Evolutionary conservation across 2,888 invertebrate genomes (phyloP), one percentile per base, ranked within the genome.

Genomic region (Exocentrus adspersus): DNA sequence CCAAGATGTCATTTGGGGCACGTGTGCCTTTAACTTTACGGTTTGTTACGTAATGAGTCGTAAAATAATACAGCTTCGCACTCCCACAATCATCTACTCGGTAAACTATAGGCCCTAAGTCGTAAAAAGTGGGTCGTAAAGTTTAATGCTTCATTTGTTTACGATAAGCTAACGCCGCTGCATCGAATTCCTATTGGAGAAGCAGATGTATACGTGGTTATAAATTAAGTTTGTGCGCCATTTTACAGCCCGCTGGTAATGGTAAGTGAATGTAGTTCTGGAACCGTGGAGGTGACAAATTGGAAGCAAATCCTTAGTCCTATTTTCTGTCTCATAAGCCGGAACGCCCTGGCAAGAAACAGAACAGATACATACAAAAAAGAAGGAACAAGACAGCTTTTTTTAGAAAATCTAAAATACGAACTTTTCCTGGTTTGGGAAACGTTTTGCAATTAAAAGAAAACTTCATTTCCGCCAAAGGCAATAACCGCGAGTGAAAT

Each of bases 21-120:
- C 60, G 52, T 60, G 60, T 53, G 52, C 52, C 53, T 17, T 41
- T 28, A 45, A 46, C 45, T 60, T 60, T 60, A 60, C 45, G 52
- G 65, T 62, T 62, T 60, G 56, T 63, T 62, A 46, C 60, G 24
- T 60, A 67, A 64, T 67, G 64, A 61, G 51, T 58, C 64, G 62
- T 67, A 64, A 67, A 62, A 65, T 50, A 52, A 60, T 52, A 64
- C 30, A 61, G 66, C 52, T 57, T 65, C 53, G 63, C 56, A 51
- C 43, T 54, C 52, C 48, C 60, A 60, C 60, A 62, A 60, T 63
- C 63, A 59, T 60, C 42, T 24, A 17, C 56, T 53, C 51, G 52
- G 37, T 51, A 54, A 62, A 51, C 57, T 56, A 28, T 60, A 45
- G 57, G 60, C 60, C 45, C 30, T 17, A 19, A 28, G 63, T 63